A percentile compares a stretch with the other conserved stretches of the same genome.
These are phyloP conservation scores for Chloroclystis v-ata DNA, from an alignment of 2,888 invertebrate genomes.

Conservation along the genomic window DNA sequence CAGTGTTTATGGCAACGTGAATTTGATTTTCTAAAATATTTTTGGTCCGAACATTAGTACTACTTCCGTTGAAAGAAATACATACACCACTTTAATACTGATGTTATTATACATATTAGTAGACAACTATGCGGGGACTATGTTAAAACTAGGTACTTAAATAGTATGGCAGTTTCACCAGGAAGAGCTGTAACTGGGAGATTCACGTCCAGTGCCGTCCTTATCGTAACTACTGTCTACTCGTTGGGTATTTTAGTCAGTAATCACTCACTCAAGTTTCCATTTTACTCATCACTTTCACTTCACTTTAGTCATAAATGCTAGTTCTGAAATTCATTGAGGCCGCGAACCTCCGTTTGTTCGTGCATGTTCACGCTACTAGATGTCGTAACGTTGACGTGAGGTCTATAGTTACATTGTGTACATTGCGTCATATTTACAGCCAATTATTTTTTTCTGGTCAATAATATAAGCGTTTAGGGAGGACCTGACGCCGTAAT, in stretches of 20 bases:
- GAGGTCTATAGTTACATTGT: too few relatives aligned
- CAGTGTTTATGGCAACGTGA: constrained; percentile 74
- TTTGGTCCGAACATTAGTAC: constrained; percentile 70
- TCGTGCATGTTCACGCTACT: background rate
- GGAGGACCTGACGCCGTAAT: too few relatives aligned
- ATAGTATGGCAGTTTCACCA: constrained; percentile 71
- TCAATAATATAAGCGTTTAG: too few relatives aligned
- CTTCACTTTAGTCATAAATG: constrained; percentile 33
- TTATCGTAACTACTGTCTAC: constrained; percentile 59
- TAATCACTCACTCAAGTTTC: constrained; percentile 41
- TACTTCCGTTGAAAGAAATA: constrained; percentile 63
- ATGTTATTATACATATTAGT: constrained; percentile 62
- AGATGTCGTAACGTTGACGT: too few relatives aligned
- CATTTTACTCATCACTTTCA: constrained; percentile 36
- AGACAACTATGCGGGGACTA: constrained; percentile 69
- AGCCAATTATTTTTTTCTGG: too few relatives aligned
- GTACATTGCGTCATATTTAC: too few relatives aligned
- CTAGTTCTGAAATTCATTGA: constrained; percentile 23
- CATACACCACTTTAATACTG: constrained; percentile 76
- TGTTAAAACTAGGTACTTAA: constrained; percentile 64
- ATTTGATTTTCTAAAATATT: constrained; percentile 71
- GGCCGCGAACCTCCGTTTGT: constrained; percentile 4
- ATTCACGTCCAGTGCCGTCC: constrained; percentile 63
- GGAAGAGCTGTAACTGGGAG: constrained; percentile 57
- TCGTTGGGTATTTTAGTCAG: constrained; percentile 66